These are phyloP conservation scores for Hydrotaea cyrtoneurina DNA, from an alignment of 2,888 invertebrate genomes.

Conservation along the genomic window DNA sequence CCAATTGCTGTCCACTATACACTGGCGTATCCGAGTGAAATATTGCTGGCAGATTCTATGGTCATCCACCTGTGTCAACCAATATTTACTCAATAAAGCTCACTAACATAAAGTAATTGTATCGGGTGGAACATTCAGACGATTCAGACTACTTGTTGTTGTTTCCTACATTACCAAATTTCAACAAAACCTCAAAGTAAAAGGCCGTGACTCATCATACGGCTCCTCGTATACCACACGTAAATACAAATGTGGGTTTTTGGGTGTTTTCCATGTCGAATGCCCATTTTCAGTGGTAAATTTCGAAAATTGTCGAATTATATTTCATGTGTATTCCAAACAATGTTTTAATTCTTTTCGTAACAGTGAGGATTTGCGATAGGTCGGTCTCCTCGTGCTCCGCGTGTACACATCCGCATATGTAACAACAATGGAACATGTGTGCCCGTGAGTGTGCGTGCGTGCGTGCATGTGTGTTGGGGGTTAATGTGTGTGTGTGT, in stretches of 20 bases:
- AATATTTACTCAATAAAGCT: too few species aligned
- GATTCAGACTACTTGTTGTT: too few species aligned
- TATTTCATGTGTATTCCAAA: conserved; percentile 28
- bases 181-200: too few species aligned
- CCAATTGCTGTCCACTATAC: too few species aligned
- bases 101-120: too few species aligned
- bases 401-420: neutral
- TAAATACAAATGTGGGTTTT: neutral
- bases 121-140: too few species aligned
- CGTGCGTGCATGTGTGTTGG: conserved; percentile 25
- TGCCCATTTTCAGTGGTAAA: conserved; percentile 34
- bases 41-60: too few species aligned
- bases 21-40: too few species aligned
- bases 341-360: conserved; percentile 53
- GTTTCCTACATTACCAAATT: too few species aligned
- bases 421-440: neutral
- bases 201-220: too few species aligned
- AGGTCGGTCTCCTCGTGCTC: neutral
- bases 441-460: neutral
- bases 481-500: conserved; percentile 7
- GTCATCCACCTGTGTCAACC: too few species aligned
- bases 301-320: conserved; percentile 49
- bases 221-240: neutral
- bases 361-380: conserved; percentile 14
- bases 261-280: conserved; percentile 40